Base-by-base conservation (phyloP, 2,797 vertebrate genomes). In the Liasis olivaceus region DNA sequence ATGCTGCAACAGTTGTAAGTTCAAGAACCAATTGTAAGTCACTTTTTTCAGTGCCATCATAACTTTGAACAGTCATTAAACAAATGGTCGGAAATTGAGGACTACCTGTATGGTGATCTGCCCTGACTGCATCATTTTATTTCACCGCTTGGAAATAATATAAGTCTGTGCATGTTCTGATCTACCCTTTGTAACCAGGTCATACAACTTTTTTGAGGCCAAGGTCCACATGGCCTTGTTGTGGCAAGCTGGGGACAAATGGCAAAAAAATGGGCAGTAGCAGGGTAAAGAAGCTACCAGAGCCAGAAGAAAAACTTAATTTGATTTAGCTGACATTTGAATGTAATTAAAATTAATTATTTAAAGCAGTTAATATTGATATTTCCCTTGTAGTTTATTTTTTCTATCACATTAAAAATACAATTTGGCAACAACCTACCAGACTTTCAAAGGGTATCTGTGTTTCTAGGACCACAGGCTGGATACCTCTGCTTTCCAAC, bases 131-230 rank as follows among this genome's bases (percentile, higher is more conserved):
- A 0, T 84, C 9, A 9, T 58, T 66, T 85, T 89, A 28, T 31
- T 85, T 85, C 51, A 56, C n/a, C 2, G 12, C 93, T 95, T 93
- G 85, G 92, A 95, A 95, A 92, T 91, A 89, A 62, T 69, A 92
- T 31, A 36, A 92, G 90, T 54, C 94, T 91, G 85, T 92, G 90
- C 15, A 8, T 26, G 31, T 26, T 93, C 91, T 84, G 72, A 66
- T 91, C 94, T 92, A 88, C 91, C 92, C 95, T 96, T 94, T 90
- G 0, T 91, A 93, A 72, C 15, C 31, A 42, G 31, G 31, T 72
- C 15, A 1, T 15, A 42, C 31, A n/a, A 66, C 64, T 36, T 72
- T 72, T 72, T 20, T 72, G 69, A 36, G 15, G 31, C 36, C 69
- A 31, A 36, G 15, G 20, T 36, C 69, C 69, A 36, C 69, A 72